A percentile compares a stretch with the other conserved stretches of the same genome.
phyloP scores from a whole-genome alignment of 2,113 vertebrate genomes.

The Eleginops maclovinus region DNA sequence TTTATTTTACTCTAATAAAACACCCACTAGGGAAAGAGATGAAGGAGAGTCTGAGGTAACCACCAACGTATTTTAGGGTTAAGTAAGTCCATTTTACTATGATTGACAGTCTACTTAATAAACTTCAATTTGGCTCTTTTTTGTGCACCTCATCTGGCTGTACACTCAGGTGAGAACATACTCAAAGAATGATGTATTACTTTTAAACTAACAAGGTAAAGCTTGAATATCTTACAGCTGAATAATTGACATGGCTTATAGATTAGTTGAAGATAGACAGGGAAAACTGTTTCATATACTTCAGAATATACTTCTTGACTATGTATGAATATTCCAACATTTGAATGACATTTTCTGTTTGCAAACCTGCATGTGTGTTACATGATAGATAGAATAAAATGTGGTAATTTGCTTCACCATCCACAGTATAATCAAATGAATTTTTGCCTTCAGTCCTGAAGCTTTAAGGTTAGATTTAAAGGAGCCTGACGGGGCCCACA shows the following conservation, averaged over 20 bases:
- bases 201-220: not conserved
- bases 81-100: not conserved
- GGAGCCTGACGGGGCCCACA: constrained; percentile 32
- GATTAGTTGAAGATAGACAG: too few relatives aligned
- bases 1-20: constrained; percentile 33
- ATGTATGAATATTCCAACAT: not conserved
- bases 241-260: not conserved
- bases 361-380: not conserved
- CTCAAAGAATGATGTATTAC: constrained; percentile 12
- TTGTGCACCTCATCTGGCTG: not conserved
- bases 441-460: constrained; percentile 5
- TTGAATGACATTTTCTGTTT: not conserved
- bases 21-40: not conserved
- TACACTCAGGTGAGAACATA: constrained; percentile 18
- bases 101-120: not conserved
- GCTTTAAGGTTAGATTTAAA: constrained; percentile 27
- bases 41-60: constrained; percentile 17
- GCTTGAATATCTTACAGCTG: not conserved
- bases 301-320: not conserved
- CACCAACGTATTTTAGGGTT: not conserved
- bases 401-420: not conserved
- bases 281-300: not conserved
- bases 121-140: not conserved
- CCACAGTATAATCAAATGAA: not conserved
- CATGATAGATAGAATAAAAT: not conserved